Base-by-base conservation (phyloP, 2,797 vertebrate genomes). In the Anolis apletophallus region DNA sequence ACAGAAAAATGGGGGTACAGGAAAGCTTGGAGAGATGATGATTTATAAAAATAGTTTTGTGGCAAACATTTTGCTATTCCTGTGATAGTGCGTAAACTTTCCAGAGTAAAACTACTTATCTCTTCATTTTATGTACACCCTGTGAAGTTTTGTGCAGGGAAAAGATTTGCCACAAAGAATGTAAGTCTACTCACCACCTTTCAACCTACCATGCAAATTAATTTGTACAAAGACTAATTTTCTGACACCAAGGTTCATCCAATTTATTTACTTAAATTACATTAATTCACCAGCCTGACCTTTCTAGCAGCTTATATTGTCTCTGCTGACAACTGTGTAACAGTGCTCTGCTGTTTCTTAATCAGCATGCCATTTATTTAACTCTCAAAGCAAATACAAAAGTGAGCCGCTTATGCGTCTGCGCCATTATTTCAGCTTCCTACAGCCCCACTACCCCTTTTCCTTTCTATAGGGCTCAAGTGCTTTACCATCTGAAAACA, bases 251-350 rank as follows among this genome's bases (percentile, higher is more conserved):
- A 87, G 77, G 90, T 50, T 87, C 83, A 87, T 5, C 88, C 80
- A 88, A 91, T 93, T 93, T 92, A 93, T 93, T 93, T 88, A 85
- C 73, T 64, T 90, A 90, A 91, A 91, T 91, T 91, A 87, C 57
- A 92, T 80, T 68, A 73, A 78, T 85, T 88, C 68, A 77, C 71
- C 88, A 74, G 69, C 76, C 57, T 34, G 86, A 82, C 69, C 14
- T 90, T 93, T 91, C 80, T 84, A 94, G 86, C n/a, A 54, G n/a
- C 84, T 88, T 10, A 17, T 86, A 80, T 92, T 93, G 91, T 93
- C 85, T 84, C 84, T 52, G 40, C 32, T 89, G 89, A 90, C 87
- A 91, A 91, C 82, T 89, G 81, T 17, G 79, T 54, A 46, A 87
- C 86, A 17, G 73, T 76, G 55, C 23, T 79, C 14, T 90, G 73